Evolutionary conservation across 2,113 vertebrate species (phyloP), one percentile per base, ranked within the genome.

Genomic region (Cricetomys ansorgei): DNA sequence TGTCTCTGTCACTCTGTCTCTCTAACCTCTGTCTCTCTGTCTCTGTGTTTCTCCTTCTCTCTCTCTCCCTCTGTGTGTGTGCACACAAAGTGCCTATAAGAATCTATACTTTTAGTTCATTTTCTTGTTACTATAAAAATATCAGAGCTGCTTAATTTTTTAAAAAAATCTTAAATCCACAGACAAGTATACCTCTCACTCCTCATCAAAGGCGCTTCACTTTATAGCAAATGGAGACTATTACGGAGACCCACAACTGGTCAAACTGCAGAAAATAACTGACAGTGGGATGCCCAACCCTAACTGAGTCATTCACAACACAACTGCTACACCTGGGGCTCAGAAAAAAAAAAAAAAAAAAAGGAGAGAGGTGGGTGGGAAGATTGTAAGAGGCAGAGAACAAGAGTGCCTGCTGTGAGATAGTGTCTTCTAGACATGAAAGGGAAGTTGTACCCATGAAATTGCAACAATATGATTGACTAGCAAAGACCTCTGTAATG

Each of bases 141-240:
- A 59, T 15, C 7, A 92, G 79, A 92, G 62, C 10, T 92, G 27
- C 7, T 96, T 57, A 94, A 89, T 62, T 53, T 37, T 88, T 94
- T 83, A 37, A 37, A 16, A 69, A 43, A 73, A 73, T 77, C 34
- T 81, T 40, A 40, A 10, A 57, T 13, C 25, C 57, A 62, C 0
- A 29, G 55, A 62, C 37, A 29, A 3, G n/a, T 27, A 29, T 43
- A 40, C 37, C n/a, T 62, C 40, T 83, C 27, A 62, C 7, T 48
- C 4, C n/a, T 62, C 25, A 62, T 43, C 80, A 83, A 43, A n/a
- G 57, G n/a, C 43, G 37, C 40, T 81, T 79, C 48, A 12, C 40
- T 59, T 83, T 43, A 23, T 57, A 62, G 7, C 25, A 19, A 12
- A 81, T n/a, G 12, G 7, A 81, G 34, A 31, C 57, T 31, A 45